A percentile compares a stretch with the other conserved stretches of the same genome.
Evolutionary conservation across 2,888 invertebrate genomes (phyloP).

Genomic region (Xanthostigma xanthostigma): DNA sequence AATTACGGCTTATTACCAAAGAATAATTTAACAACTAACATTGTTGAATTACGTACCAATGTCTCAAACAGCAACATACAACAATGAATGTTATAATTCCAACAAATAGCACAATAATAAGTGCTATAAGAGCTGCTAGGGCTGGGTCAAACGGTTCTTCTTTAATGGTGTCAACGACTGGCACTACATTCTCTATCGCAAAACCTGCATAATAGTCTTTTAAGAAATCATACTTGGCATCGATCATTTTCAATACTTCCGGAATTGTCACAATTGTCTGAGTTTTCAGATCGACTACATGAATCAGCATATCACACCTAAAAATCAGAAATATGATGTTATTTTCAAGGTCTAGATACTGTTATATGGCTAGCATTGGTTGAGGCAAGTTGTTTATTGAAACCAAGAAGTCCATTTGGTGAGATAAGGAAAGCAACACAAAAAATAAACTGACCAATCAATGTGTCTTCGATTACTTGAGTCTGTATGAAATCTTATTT

Average conservation of each 20-base stretch:
- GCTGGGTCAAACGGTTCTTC: slow-evolving; percentile 76
- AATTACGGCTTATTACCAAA: no score
- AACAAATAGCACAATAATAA: slow-evolving; percentile 70
- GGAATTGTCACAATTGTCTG: slow-evolving; percentile 65
- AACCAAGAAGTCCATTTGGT: no score
- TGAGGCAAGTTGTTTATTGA: not conserved
- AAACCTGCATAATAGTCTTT: slow-evolving; percentile 62
- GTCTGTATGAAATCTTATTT: slow-evolving; percentile 58
- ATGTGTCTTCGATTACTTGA: slow-evolving; percentile 44
- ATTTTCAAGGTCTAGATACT: no score
- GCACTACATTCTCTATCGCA: slow-evolving; percentile 60
- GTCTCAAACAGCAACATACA: slow-evolving; percentile 75
- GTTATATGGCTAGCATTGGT: no score
- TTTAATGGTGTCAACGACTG: slow-evolving; percentile 46
- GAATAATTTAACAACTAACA: not conserved
- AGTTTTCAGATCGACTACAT: slow-evolving; percentile 60
- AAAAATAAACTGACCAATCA: slow-evolving; percentile 43
- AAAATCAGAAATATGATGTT: slow-evolving; percentile 9
- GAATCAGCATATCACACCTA: slow-evolving; percentile 76
- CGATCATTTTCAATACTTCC: slow-evolving; percentile 64
- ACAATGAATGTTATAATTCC: slow-evolving; percentile 76
- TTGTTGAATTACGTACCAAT: slow-evolving; percentile 45
- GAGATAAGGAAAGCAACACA: not conserved
- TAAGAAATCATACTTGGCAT: slow-evolving; percentile 71
- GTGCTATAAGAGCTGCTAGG: slow-evolving; percentile 68